Percentiles rank a stretch among this genome's conserved stretches.
These are phyloP conservation scores for Aspidoscelis tigris DNA, from an alignment of 2,113 vertebrate species.

Conservation along the genomic window DNA sequence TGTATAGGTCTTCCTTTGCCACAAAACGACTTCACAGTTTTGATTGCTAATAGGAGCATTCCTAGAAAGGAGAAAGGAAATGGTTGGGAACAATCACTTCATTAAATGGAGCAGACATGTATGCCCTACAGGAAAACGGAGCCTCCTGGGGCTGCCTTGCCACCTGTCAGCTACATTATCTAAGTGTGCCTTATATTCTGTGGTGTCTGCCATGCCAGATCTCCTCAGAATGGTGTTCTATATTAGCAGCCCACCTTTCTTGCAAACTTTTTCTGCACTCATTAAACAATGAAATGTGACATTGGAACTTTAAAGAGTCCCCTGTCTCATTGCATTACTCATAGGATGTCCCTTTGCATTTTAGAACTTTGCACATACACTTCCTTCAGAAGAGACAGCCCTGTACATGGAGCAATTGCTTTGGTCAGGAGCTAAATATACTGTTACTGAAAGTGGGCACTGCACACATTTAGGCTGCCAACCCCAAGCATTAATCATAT, in stretches of 20 bases:
- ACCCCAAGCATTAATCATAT: too few species aligned
- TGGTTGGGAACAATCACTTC: neutral
- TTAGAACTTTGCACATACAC: neutral
- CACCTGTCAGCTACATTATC: conserved; percentile 1
- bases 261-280: neutral
- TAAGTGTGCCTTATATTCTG: neutral
- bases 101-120: neutral
- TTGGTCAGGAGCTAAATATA: neutral
- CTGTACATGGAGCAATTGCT: neutral
- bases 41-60: neutral
- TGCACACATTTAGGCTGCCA: neutral
- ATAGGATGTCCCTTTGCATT: neutral
- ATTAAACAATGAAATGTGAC: conserved; percentile 11
- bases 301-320: neutral
- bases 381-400: neutral
- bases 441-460: neutral
- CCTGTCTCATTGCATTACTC: neutral
- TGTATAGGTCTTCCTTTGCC: neutral
- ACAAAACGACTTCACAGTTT: neutral
- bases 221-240: neutral
- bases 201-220: neutral
- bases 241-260: neutral
- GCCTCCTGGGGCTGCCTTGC: neutral
- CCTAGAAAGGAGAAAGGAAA: neutral
- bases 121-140: neutral